phyloP scores from a whole-genome alignment of 2,113 vertebrate species.

The Columba livia region DNA sequence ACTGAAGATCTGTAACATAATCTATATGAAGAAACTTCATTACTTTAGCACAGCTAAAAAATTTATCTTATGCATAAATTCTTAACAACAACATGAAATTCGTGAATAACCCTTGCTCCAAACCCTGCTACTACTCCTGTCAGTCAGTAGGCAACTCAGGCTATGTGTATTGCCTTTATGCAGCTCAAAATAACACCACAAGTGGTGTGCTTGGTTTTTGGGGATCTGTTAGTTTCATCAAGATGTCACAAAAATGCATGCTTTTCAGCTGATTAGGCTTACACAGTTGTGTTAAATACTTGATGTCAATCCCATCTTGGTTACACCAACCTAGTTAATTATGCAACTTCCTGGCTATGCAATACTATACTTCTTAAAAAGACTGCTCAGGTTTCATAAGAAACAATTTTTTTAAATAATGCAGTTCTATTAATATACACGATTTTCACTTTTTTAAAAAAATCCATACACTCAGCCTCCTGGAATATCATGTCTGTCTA shows the following conservation, averaged over 20 bases:
- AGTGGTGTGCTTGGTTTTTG: background rate
- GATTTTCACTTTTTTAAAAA: background rate
- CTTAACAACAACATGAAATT: background rate
- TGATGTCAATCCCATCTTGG: background rate
- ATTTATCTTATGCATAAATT: background rate
- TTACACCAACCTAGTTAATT: background rate
- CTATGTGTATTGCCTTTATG: rapidly evolving
- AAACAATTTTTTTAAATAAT: background rate
- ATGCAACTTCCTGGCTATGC: background rate
- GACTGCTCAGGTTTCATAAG: background rate
- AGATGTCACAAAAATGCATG: background rate
- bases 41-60: background rate
- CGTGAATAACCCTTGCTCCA: background rate
- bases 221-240: background rate
- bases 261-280: background rate
- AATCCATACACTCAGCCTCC: rapidly evolving
- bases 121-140: background rate
- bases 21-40: background rate
- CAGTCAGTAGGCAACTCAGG: background rate
- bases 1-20: background rate
- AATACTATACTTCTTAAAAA: background rate
- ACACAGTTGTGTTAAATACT: background rate
- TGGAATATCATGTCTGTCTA: background rate
- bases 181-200: background rate
- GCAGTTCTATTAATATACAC: background rate